phyloP scores from a whole-genome alignment of 2,797 vertebrate genomes.

The Halcyon smyrnensis region DNA sequence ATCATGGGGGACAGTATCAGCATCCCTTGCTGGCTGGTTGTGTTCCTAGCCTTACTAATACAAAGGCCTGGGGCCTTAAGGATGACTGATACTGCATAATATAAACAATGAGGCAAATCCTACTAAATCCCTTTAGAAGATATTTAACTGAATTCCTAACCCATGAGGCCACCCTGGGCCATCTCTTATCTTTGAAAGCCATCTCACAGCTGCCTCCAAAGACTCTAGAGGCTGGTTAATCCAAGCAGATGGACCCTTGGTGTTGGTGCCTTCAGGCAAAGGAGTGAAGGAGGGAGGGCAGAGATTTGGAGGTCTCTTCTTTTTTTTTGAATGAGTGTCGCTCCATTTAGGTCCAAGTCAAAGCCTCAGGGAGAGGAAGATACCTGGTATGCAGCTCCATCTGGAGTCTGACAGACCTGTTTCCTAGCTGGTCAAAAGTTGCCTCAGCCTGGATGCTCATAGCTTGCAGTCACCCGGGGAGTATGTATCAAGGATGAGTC shows the following conservation, averaged over 20 bases:
- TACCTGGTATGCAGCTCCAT: background rate
- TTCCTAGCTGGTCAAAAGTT: background rate
- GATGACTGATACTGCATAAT: slow-evolving; percentile 6
- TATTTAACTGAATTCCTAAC: slow-evolving; percentile 63
- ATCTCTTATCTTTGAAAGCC: slow-evolving; percentile 46
- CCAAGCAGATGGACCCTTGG: background rate
- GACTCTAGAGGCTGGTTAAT: slow-evolving; percentile 33
- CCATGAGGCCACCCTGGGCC: background rate
- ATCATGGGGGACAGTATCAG: background rate
- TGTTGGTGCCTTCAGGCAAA: background rate
- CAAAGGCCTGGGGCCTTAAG: background rate
- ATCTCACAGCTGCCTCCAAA: slow-evolving; percentile 58
- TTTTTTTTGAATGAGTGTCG: background rate
- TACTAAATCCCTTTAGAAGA: slow-evolving; percentile 46
- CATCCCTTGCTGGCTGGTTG: background rate
- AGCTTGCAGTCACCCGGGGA: fast-evolving
- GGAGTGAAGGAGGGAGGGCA: background rate
- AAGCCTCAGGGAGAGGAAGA: background rate
- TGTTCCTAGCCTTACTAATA: background rate
- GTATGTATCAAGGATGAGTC: background rate
- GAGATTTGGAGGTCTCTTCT: background rate
- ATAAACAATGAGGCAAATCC: slow-evolving; percentile 34
- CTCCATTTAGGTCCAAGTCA: background rate
- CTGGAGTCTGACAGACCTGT: background rate
- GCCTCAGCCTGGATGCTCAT: background rate